Conservation (phyloP, 2,888 invertebrate species). For the Dastarcus helophoroides region DNA sequence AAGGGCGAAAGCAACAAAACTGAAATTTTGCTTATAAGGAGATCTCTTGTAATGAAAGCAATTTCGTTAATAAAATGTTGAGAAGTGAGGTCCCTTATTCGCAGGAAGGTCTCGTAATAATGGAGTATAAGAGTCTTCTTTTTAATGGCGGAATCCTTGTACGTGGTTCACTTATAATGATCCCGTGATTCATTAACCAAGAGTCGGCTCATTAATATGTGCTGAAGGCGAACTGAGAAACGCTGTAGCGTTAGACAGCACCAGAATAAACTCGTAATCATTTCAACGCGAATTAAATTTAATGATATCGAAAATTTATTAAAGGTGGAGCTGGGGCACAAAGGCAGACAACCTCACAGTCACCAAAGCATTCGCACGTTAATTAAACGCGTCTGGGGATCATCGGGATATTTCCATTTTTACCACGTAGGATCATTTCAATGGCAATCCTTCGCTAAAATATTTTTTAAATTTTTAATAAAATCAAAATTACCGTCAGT, state of each 20-base stretch:
- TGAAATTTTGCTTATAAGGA: too few species aligned
- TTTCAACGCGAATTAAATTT: constrained; percentile 29
- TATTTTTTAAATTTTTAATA: too few species aligned
- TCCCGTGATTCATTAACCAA: constrained; percentile 33
- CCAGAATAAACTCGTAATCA: constrained; percentile 19
- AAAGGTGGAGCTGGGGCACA: too few species aligned
- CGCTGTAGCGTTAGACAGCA: not conserved
- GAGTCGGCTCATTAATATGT: constrained; percentile 32
- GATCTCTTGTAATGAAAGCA: constrained; percentile 1
- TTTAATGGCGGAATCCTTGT: constrained; percentile 28
- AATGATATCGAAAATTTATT: constrained; percentile 28
- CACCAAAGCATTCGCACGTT: too few species aligned
- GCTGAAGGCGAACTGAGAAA: constrained; percentile 8
- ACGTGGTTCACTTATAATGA: constrained; percentile 30
- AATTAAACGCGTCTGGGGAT: too few species aligned
- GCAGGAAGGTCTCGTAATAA: constrained; percentile 21
- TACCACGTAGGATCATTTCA: too few species aligned
- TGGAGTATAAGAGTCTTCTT: constrained; percentile 27
- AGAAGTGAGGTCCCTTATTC: constrained; percentile 1
- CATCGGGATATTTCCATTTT: too few species aligned
- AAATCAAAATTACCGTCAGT: too few species aligned
- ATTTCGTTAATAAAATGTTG: constrained; percentile 1
- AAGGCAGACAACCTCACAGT: too few species aligned
- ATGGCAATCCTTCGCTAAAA: too few species aligned
- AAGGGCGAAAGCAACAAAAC: too few species aligned